phyloP scores from a whole-genome alignment of 1,140 invertebrate species.

The Lordiphosa clarofinis region DNA sequence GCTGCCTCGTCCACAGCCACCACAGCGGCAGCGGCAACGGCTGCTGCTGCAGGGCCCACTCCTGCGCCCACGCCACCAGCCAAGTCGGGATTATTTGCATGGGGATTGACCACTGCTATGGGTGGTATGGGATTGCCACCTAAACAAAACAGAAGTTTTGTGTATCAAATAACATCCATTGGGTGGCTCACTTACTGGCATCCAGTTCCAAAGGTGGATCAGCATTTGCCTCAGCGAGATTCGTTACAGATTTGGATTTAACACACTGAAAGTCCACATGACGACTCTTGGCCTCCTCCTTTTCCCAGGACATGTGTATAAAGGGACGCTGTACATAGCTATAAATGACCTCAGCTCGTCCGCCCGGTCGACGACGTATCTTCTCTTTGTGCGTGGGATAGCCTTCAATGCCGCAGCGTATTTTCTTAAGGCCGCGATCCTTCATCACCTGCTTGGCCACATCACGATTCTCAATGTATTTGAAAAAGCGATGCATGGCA shows the following conservation, averaged over 20 bases:
- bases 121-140: conserved; percentile 82
- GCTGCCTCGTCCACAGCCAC: conserved; percentile 72
- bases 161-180: background rate
- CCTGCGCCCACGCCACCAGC: conserved; percentile 26
- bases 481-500: conserved; percentile 98
- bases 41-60: conserved; percentile 20
- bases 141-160: conserved; percentile 5
- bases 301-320: conserved; percentile 99
- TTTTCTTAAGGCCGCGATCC: conserved; percentile 98
- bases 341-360: conserved; percentile 96
- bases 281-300: conserved; percentile 98
- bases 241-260: conserved; percentile 96
- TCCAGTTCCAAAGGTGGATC: conserved; percentile 88
- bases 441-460: conserved; percentile 99
- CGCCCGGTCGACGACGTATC: conserved; percentile 93
- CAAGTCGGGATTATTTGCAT: conserved; percentile 49
- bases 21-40: conserved; percentile 37
- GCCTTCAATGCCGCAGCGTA: conserved; percentile 98
- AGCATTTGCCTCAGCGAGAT: conserved; percentile 94
- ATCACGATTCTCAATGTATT: conserved; percentile 99
- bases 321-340: conserved; percentile 99
- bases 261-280: conserved; percentile 99
- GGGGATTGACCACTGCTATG: conserved; percentile 57
- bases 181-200: conserved; percentile 69
- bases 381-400: conserved; percentile 99